Conservation (phyloP, 2,888 invertebrate species). For the Spialia ferax region DNA sequence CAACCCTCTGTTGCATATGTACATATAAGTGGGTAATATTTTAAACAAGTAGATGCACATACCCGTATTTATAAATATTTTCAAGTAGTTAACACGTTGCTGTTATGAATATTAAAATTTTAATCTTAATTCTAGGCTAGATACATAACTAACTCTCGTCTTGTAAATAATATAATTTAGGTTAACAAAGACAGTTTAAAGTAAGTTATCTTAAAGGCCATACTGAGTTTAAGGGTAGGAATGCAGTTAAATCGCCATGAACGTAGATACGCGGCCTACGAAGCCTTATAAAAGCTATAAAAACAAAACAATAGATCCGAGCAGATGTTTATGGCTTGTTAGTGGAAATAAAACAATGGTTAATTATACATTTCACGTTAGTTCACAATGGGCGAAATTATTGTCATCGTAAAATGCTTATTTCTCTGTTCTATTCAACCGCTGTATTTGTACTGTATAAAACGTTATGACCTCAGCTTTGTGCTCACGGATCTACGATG, state of each 20-base stretch:
- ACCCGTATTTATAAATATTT: too few relatives aligned
- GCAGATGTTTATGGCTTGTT: conserved; percentile 53
- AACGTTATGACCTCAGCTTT: conserved; percentile 34
- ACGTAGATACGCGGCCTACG: conserved; percentile 57
- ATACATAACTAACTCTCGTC: neutral
- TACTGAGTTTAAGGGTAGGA: neutral
- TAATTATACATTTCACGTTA: conserved; percentile 52
- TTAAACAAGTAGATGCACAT: neutral
- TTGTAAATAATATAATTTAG: conserved; percentile 1
- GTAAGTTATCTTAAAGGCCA: neutral
- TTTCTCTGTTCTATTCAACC: conserved; percentile 40
- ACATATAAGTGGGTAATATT: neutral
- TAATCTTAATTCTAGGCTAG: conserved; percentile 34
- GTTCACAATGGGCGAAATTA: conserved; percentile 48
- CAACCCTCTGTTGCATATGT: conserved; percentile 44
- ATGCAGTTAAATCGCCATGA: neutral
- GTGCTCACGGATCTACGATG: conserved; percentile 26
- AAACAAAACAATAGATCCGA: conserved; percentile 49
- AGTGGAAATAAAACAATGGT: conserved; percentile 52
- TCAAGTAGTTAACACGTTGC: neutral
- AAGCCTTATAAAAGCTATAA: conserved; percentile 60
- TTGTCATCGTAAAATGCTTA: conserved; percentile 46
- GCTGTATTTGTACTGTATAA: conserved; percentile 40
- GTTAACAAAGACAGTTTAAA: neutral
- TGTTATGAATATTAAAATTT: too few relatives aligned